phyloP scores from a whole-genome alignment of 1,140 invertebrate genomes.

The Mesaphorura yosii region DNA sequence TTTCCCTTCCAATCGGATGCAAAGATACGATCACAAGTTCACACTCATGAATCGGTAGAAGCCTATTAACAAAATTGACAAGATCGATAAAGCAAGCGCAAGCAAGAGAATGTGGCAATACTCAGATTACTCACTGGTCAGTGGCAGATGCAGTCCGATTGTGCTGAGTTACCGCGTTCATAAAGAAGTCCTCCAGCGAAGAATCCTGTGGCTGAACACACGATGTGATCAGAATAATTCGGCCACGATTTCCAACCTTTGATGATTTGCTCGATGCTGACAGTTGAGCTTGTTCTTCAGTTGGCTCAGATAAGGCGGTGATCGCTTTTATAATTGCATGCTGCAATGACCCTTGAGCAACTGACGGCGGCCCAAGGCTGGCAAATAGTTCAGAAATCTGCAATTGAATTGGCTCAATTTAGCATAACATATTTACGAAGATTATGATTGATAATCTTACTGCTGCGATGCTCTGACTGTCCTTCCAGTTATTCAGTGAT shows the following conservation, averaged over 20 bases:
- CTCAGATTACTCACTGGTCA: slow-evolving; percentile 41
- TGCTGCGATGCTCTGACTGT: no score
- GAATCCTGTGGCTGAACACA: slow-evolving; percentile 68
- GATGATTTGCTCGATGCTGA: no score
- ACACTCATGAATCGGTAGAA: slow-evolving; percentile 66
- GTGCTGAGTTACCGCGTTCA: slow-evolving; percentile 59
- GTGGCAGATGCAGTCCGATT: slow-evolving; percentile 58
- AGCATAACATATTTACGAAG: no score
- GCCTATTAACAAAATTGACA: slow-evolving; percentile 40
- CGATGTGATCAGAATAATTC: slow-evolving; percentile 79
- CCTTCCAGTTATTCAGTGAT: slow-evolving; percentile 73
- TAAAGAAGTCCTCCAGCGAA: slow-evolving; percentile 72
- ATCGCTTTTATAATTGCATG: no score
- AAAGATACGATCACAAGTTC: slow-evolving; percentile 26
- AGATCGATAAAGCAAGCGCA: slow-evolving; percentile 16
- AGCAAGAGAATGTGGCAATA: slow-evolving; percentile 31
- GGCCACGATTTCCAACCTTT: no score
- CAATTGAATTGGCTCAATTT: no score
- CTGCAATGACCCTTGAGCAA: no score
- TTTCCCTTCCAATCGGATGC: slow-evolving; percentile 25
- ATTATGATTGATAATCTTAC: no score
- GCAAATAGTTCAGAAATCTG: no score
- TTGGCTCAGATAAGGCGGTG: no score
- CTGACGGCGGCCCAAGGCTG: no score
- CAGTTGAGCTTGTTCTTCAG: no score